These are phyloP conservation scores for Aphaenogaster floridana DNA, from an alignment of 1,140 invertebrate species.

Conservation along the genomic window DNA sequence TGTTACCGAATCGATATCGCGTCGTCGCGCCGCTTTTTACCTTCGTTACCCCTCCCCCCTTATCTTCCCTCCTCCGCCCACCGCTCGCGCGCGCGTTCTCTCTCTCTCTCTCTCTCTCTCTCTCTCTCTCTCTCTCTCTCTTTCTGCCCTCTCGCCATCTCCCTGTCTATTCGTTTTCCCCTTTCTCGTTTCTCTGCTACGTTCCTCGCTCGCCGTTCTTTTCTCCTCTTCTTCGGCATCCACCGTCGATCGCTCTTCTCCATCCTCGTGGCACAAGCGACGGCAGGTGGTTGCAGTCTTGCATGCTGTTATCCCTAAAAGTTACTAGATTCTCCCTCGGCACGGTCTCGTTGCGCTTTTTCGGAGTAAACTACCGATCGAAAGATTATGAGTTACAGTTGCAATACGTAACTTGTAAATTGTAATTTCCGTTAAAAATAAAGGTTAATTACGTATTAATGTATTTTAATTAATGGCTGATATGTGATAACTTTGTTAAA, in stretches of 20 bases:
- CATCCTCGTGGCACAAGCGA: constrained; percentile 32
- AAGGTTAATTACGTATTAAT: neutral
- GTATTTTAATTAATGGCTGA: neutral
- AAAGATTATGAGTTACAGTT: neutral
- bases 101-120: neutral
- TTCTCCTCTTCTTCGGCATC: neutral
- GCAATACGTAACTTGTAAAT: neutral
- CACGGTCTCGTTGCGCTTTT: neutral
- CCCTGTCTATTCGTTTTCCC: neutral
- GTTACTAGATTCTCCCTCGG: constrained; percentile 55
- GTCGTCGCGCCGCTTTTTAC: constrained; percentile 72
- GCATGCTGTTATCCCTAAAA: constrained; percentile 60
- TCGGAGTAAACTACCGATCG: neutral
- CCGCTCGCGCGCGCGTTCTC: neutral
- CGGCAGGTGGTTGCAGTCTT: constrained; percentile 76
- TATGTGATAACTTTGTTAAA: too few relatives aligned
- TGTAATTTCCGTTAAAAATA: neutral
- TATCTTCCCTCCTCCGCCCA: neutral
- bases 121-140: constrained; percentile 16
- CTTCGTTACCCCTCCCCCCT: constrained; percentile 50
- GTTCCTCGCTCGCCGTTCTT: neutral
- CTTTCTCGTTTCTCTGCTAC: neutral
- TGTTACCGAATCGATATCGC: constrained; percentile 79
- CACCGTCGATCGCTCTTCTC: neutral
- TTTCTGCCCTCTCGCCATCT: neutral